Conservation (phyloP, 2,797 vertebrate species). For the Mionectes olivaceus region DNA sequence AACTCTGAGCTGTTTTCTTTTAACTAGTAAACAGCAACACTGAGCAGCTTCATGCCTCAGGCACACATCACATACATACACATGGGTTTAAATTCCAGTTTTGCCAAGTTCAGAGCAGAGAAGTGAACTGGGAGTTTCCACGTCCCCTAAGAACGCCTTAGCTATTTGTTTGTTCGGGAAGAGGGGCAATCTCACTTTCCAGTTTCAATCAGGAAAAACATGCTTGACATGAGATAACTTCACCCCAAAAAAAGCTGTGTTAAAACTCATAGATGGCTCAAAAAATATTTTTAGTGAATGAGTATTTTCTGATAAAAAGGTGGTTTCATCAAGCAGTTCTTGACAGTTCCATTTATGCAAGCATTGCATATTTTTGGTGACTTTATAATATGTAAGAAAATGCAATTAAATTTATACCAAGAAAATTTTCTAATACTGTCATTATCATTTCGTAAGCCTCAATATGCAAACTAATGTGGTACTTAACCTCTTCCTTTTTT, state of each 20-base stretch:
- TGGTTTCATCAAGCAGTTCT: background rate
- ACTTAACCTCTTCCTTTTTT: background rate
- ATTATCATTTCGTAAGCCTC: background rate
- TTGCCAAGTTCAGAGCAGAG: background rate
- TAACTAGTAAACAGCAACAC: background rate
- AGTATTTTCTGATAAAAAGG: background rate
- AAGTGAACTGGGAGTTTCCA: background rate
- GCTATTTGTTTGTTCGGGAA: background rate
- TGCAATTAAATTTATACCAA: background rate
- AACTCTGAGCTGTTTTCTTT: background rate
- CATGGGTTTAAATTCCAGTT: background rate
- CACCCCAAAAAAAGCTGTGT: background rate
- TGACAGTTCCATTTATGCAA: background rate
- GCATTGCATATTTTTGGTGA: background rate
- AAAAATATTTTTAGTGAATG: background rate
- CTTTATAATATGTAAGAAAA: background rate
- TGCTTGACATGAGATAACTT: background rate
- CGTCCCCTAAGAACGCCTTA: background rate
- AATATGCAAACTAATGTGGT: background rate
- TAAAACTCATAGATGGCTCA: background rate
- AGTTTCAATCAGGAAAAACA: background rate
- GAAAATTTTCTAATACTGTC: background rate
- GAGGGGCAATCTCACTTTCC: background rate
- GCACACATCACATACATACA: background rate
- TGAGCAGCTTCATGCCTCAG: constrained; percentile 19